Evolutionary conservation across 2,797 vertebrate species (phyloP).

Genomic region (Falco concolor): DNA sequence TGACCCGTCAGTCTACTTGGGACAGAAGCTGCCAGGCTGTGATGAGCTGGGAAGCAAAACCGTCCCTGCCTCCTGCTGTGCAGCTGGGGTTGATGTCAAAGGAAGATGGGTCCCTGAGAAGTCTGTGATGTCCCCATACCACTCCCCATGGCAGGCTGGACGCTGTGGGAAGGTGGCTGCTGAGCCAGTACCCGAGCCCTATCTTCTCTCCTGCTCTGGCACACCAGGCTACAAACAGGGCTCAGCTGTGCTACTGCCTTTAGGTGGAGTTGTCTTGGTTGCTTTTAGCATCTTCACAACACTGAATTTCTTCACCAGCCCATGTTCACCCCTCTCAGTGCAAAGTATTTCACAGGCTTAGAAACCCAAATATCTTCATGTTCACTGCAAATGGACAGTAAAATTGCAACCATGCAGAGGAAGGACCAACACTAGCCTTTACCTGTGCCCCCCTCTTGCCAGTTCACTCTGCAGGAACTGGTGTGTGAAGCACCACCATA

Average conservation of each 20-base stretch:
- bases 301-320: not conserved
- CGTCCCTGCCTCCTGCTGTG: not conserved
- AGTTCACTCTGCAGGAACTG: not conserved
- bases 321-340: not conserved
- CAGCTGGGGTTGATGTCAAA: not conserved
- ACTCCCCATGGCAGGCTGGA: not conserved
- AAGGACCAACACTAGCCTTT: not conserved
- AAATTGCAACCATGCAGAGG: rapidly evolving
- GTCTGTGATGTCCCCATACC: not conserved
- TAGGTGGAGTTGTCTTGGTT: not conserved
- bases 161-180: not conserved
- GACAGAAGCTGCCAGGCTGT: not conserved
- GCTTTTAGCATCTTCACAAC: not conserved
- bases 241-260: not conserved
- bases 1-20: rapidly evolving
- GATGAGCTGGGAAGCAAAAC: not conserved
- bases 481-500: not conserved
- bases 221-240: not conserved
- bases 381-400: not conserved
- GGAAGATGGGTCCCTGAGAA: not conserved
- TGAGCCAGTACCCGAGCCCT: not conserved
- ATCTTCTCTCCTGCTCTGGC: not conserved
- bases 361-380: not conserved
- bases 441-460: not conserved
- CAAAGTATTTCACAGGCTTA: not conserved